Evolutionary conservation across 2,888 invertebrate genomes (phyloP).

Genomic region (Melanotus villosus): DNA sequence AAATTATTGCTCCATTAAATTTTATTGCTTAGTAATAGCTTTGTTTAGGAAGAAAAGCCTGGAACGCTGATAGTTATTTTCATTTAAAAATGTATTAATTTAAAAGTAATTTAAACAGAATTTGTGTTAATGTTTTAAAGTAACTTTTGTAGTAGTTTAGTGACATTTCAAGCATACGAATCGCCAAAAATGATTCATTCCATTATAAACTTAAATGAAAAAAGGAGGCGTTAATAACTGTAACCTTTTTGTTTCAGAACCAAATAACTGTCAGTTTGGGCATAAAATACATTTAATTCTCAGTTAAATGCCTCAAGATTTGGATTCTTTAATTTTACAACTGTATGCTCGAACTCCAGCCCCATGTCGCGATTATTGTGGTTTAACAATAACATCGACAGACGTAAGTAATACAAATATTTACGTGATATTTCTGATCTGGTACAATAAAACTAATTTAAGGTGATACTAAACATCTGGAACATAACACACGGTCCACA

Average conservation of each 20-base stretch:
- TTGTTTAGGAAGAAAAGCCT: too few relatives aligned
- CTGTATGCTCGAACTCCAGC: conserved; percentile 61
- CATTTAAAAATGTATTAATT: too few relatives aligned
- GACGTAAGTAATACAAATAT: conserved; percentile 54
- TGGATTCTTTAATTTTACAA: conserved; percentile 52
- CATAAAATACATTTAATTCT: neutral
- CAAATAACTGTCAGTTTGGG: neutral
- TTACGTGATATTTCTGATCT: neutral
- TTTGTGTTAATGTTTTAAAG: too few relatives aligned
- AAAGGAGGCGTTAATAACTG: neutral
- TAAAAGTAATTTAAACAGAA: too few relatives aligned
- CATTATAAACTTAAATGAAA: too few relatives aligned
- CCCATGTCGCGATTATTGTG: conserved; percentile 63
- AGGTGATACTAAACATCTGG: conserved; percentile 59
- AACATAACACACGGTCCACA: conserved; percentile 58
- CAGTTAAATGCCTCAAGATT: neutral
- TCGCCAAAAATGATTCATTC: too few relatives aligned
- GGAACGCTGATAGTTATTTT: too few relatives aligned
- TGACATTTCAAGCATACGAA: too few relatives aligned
- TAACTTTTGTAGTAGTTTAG: too few relatives aligned
- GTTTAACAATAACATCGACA: conserved; percentile 59
- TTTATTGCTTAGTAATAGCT: too few relatives aligned
- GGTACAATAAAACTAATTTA: conserved; percentile 19
- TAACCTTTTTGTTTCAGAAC: neutral
- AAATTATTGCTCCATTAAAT: too few relatives aligned